Evolutionary conservation across 2,113 vertebrate genomes (phyloP).

Genomic region (Probosciger aterrimus): DNA sequence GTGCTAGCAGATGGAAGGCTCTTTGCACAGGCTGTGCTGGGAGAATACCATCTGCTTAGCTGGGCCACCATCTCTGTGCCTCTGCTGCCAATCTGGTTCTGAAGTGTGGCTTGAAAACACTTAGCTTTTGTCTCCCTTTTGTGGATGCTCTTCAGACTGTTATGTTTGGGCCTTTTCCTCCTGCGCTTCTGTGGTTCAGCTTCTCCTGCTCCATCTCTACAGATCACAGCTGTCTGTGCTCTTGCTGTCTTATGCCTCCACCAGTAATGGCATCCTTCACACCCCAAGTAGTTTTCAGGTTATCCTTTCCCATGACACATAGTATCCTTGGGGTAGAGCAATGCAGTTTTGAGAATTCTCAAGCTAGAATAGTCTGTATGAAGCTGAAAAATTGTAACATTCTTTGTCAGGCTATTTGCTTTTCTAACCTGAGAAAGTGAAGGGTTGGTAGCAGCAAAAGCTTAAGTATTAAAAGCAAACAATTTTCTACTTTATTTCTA

Average conservation of each 20-base stretch:
- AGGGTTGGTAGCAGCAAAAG: not conserved
- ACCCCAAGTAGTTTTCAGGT: not conserved
- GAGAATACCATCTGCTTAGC: constrained; percentile 35
- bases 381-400: not conserved
- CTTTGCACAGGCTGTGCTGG: not conserved
- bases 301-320: not conserved
- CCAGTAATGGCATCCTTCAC: not conserved
- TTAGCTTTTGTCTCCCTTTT: not conserved
- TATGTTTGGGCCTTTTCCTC: not conserved
- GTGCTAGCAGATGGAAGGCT: constrained; percentile 6
- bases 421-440: not conserved
- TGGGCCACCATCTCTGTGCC: not conserved
- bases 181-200: not conserved
- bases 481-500: not conserved
- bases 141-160: not conserved
- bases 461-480: not conserved
- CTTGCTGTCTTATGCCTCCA: not conserved
- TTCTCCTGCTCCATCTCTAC: not conserved
- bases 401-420: not conserved
- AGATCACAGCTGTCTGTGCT: not conserved
- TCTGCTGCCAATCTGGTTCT: not conserved
- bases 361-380: not conserved
- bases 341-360: not conserved
- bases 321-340: not conserved
- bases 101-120: not conserved